These are phyloP conservation scores for Beroe forskalii DNA, from an alignment of 37 sponge, comb jelly and placozoan genomes.

Conservation along the genomic window DNA sequence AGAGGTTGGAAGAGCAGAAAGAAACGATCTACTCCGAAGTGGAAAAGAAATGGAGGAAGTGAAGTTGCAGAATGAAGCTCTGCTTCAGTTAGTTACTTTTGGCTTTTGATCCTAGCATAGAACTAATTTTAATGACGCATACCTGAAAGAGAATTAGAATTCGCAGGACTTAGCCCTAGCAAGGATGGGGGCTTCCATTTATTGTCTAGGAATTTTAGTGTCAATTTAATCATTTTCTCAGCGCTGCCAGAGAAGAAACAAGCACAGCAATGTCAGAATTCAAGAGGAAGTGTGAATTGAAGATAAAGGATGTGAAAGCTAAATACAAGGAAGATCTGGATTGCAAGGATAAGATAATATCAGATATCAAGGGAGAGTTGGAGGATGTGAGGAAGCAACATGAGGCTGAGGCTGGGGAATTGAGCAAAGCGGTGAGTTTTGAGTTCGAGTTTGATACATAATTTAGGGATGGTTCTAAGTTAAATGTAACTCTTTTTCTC, in stretches of 20 bases:
- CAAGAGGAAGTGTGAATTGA: slow-evolving; percentile 54
- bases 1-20: slow-evolving; percentile 32
- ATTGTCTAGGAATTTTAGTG: too few species aligned
- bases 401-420: background rate
- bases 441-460: background rate
- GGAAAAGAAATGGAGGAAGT: background rate
- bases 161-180: too few species aligned
- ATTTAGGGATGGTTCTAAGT: background rate
- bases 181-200: too few species aligned
- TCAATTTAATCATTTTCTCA: too few species aligned
- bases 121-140: too few species aligned
- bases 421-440: background rate
- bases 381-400: background rate
- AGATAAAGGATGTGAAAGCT: slow-evolving; percentile 19
- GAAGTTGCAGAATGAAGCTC: background rate
- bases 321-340: background rate
- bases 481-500: background rate
- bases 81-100: background rate
- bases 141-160: too few species aligned
- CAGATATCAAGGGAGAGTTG: background rate
- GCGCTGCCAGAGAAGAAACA: background rate
- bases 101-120: too few species aligned
- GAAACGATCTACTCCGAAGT: slow-evolving; percentile 3
- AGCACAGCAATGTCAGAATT: slow-evolving; percentile 41
- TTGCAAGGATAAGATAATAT: background rate